Evolutionary conservation across 2,888 invertebrate species (phyloP), one percentile per base, ranked within the genome.

Genomic region (Scaptodrosophila latifasciaeformis): DNA sequence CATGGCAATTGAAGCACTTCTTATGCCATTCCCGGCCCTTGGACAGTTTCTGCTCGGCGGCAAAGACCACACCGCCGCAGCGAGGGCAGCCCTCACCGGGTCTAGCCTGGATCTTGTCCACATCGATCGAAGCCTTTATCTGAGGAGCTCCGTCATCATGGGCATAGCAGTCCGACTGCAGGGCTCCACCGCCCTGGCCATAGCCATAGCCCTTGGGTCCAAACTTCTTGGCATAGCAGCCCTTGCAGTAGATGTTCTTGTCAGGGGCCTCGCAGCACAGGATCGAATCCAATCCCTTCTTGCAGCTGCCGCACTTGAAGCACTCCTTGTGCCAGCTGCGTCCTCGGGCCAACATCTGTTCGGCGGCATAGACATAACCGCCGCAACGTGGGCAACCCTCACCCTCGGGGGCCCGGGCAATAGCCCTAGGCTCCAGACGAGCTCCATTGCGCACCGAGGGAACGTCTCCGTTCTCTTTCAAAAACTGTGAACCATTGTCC

Each of bases 191-290:
- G 85, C 99, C 98, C 89, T 96, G 95, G 83, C 98, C 98, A 88
- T 96, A 97, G 84, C 97, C 97, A 88, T 97, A 97, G 87, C 96
- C 96, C 89, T 95, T 97, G 83, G 97, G 97, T 82, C 98, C 98
- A 89, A 95, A 97, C 90, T 92, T 95, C 91, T 96, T 96, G 86
- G 92, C 95, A 90, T 99, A 97, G 91, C 98, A 98, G 85, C 96
- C 94, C 93, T 94, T 96, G 90, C 97, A 97, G 89, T 96, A 97
- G 89, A 97, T 95, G 86, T 97, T 94, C 90, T 94, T 94, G 87
- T 97, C 96, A 82, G 96, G 93, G 84, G 95, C 97, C 88, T 96
- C 96, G 88, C 95, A 95, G 89, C 94, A 94, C 89, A 93, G 93
- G 84, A 93, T 91, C 71, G 96, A 96, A 89, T 96, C 95, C 89